A percentile compares a stretch with the other conserved stretches of the same genome.
phyloP scores from a whole-genome alignment of 1,140 invertebrate species.

The Tetragonula clypearis region DNA sequence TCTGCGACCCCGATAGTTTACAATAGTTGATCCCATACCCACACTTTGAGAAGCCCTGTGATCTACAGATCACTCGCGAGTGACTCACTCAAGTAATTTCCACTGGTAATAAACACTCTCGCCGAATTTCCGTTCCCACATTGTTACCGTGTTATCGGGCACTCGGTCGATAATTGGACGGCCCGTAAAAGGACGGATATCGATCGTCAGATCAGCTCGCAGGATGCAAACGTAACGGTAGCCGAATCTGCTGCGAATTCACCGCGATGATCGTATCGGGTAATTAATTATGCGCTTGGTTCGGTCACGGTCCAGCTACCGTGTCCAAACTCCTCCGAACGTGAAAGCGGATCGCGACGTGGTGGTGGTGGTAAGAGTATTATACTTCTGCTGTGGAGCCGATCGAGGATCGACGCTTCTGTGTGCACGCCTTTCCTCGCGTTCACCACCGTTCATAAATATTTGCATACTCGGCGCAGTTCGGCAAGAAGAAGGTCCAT shows the following conservation, averaged over 20 bases:
- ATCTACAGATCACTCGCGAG: not conserved
- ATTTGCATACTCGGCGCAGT: no score
- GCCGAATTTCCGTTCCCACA: not conserved
- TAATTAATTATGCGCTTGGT: slow-evolving; percentile 35
- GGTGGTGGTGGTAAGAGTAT: no score
- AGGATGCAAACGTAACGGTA: not conserved
- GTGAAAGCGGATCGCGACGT: slow-evolving; percentile 3
- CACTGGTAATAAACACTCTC: not conserved
- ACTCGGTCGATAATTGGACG: not conserved
- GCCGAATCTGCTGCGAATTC: not conserved
- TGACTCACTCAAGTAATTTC: not conserved
- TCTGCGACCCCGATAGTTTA: no score
- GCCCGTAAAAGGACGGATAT: slow-evolving; percentile 16
- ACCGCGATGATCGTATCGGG: not conserved
- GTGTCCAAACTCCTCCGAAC: not conserved
- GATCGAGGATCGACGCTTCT: not conserved
- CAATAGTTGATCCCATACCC: no score
- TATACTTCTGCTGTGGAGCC: not conserved
- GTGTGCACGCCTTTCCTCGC: no score
- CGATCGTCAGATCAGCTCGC: slow-evolving; percentile 2
- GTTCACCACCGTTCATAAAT: no score
- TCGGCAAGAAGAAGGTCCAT: no score
- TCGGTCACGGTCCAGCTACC: slow-evolving; percentile 24
- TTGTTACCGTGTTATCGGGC: not conserved
- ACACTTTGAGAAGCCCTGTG: no score